phyloP scores from a whole-genome alignment of 2,797 vertebrate species.

The Glossophaga mutica region DNA sequence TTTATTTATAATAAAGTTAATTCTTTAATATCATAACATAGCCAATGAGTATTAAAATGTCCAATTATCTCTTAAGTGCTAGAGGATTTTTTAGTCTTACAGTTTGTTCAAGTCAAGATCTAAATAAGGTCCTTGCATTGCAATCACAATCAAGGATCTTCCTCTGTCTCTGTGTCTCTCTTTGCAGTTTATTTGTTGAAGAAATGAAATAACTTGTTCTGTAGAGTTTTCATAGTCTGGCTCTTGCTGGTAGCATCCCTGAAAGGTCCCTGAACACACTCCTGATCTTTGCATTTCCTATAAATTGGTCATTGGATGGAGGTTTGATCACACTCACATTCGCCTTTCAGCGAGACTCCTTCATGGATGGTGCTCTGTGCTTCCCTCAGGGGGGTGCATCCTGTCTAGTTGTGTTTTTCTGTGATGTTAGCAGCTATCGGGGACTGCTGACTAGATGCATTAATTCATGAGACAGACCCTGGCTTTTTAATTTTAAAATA shows the following conservation, averaged over 20 bases:
- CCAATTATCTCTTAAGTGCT: not conserved
- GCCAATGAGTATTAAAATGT: not conserved
- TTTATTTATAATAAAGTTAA: not conserved
- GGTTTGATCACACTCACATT: not conserved
- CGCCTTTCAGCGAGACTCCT: not conserved
- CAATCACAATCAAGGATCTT: not conserved
- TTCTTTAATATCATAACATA: not conserved
- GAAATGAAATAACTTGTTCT: not conserved
- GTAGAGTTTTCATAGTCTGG: not conserved
- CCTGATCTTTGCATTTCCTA: not conserved
- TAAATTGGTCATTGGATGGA: not conserved
- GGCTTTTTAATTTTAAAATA: conserved; percentile 28
- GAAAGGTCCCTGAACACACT: not conserved
- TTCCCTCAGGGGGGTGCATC: not conserved
- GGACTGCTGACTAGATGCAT: not conserved
- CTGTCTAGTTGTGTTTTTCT: not conserved
- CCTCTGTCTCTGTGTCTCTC: not conserved
- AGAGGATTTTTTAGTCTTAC: not conserved
- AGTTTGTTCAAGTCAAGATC: not conserved
- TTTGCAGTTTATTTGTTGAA: not conserved
- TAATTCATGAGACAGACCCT: not conserved
- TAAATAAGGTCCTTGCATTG: not conserved
- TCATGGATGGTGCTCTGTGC: not conserved
- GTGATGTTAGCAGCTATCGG: not conserved
- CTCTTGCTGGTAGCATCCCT: not conserved